A percentile compares a stretch with the other conserved stretches of the same genome.
These are phyloP conservation scores for Atrichornis clamosus DNA, from an alignment of 2,113 vertebrate genomes.

Conservation along the genomic window DNA sequence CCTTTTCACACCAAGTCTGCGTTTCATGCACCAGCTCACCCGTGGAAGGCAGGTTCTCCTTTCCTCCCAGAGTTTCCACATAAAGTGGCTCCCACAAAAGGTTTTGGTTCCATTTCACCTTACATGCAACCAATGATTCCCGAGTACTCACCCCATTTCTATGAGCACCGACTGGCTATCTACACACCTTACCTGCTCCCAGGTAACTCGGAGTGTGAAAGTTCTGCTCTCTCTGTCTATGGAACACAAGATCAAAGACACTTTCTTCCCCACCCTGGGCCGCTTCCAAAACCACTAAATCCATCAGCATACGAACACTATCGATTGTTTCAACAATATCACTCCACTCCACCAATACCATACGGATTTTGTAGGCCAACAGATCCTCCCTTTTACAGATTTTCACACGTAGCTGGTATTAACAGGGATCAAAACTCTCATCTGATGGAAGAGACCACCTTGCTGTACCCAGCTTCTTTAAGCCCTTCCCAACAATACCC, in stretches of 20 bases:
- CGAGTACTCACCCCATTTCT: constrained; percentile 82
- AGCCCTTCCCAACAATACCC: constrained; percentile 66
- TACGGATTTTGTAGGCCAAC: constrained; percentile 82
- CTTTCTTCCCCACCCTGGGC: constrained; percentile 78
- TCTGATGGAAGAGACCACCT: constrained; percentile 68
- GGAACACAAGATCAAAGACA: constrained; percentile 83
- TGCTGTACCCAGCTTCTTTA: constrained; percentile 73
- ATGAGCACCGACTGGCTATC: constrained; percentile 79
- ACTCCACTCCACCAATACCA: constrained; percentile 73
- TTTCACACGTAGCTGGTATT: constrained; percentile 73
- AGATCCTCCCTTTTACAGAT: constrained; percentile 73
- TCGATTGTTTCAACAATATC: constrained; percentile 81
- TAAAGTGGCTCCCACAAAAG: constrained; percentile 71
- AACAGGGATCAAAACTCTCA: constrained; percentile 72
- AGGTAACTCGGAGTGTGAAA: constrained; percentile 69
- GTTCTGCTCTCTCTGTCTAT: constrained; percentile 71
- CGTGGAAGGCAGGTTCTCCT: constrained; percentile 76
- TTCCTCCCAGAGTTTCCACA: constrained; percentile 74
- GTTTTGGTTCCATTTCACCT: constrained; percentile 72
- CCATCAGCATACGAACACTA: constrained; percentile 79
- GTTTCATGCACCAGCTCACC: constrained; percentile 75
- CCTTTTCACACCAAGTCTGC: constrained; percentile 72
- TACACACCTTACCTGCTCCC: constrained; percentile 81
- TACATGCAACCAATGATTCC: constrained; percentile 77
- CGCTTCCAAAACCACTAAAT: constrained; percentile 71